Base-by-base conservation (phyloP, 35 echinoderm and acorn worm species). In the Ophiothrix spiculata region DNA sequence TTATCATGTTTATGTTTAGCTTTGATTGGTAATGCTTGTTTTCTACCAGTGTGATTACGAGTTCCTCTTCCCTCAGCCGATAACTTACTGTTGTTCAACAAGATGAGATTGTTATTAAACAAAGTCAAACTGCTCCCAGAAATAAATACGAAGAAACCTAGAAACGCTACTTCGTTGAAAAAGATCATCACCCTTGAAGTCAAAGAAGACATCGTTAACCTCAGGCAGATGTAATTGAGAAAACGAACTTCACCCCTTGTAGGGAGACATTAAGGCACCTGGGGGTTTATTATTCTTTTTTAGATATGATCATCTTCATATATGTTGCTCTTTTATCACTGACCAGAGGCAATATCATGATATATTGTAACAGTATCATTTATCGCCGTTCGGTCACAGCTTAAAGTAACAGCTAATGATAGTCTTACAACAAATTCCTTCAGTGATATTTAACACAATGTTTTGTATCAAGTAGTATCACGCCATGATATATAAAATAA, bases 121-220 rank as follows among this genome's bases (percentile, higher is more conserved):
- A n/a, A n/a, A n/a, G n/a, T n/a, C n/a, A n/a, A n/a, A n/a, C n/a
- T n/a, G n/a, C n/a, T n/a, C n/a, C n/a, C n/a, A n/a, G n/a, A 12
- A n/a, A 4, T 25, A 69, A 28, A 12, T 69, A 28, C 17, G 29
- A 25, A 69, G 29, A 69, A 15, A 69, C 17, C 42, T 10, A 19
- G 19, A n/a, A 10, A 69, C 17, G 60, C 60, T 69, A 69, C 29
- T 69, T 69, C 60, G 29, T 28, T 69, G 60, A 2, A 69, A 69
- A 69, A 69, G 60, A 69, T 69, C 60, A 69, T 69, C 60, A 69
- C 60, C 60, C 60, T 69, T 69, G 10, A n/a, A 12, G 60, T 69
- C 29, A 15, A 25, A 69, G 60, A 69, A 69, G 60, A 28, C 60
- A 69, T 4, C 23, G 25, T 69, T 69, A 25, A 28, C 60, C 25